Conservation (phyloP, 1,140 invertebrate species). For the Microplitis mediator region DNA sequence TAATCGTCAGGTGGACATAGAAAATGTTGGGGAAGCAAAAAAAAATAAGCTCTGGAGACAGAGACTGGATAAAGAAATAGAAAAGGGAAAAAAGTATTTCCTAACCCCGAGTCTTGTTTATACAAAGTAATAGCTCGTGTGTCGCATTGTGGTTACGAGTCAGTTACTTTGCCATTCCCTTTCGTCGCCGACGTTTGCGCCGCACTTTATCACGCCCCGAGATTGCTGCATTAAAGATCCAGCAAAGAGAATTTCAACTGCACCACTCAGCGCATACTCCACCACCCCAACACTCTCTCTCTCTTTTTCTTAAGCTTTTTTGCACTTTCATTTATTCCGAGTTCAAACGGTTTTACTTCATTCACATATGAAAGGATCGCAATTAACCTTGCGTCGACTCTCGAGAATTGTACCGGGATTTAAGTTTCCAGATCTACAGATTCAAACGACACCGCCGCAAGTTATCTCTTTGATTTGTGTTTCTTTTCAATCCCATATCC, state of each 20-base stretch:
- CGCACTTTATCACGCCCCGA: constrained; percentile 61
- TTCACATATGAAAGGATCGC: constrained; percentile 24
- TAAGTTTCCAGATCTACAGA: constrained; percentile 5
- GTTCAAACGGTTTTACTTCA: constrained; percentile 24
- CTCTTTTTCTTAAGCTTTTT: not conserved
- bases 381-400: constrained; percentile 9
- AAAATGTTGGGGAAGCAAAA: not conserved
- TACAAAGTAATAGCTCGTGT: constrained; percentile 54
- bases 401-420: not conserved
- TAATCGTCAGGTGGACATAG: constrained; percentile 3
- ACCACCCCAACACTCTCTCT: not conserved
- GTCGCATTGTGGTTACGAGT: constrained; percentile 24
- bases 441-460: constrained; percentile 1
- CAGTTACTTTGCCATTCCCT: constrained; percentile 55
- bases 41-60: not conserved
- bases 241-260: constrained; percentile 57
- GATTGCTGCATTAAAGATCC: constrained; percentile 63
- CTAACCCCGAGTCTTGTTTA: constrained; percentile 45
- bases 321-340: constrained; percentile 1
- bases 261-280: constrained; percentile 1
- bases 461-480: constrained; percentile 17
- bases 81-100: not conserved
- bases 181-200: constrained; percentile 55
- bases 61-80: not conserved
- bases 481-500: not conserved